Evolutionary conservation across 2,888 invertebrate genomes (phyloP), one percentile per base, ranked within the genome.

Genomic region (Caenorhabditis sp.): DNA sequence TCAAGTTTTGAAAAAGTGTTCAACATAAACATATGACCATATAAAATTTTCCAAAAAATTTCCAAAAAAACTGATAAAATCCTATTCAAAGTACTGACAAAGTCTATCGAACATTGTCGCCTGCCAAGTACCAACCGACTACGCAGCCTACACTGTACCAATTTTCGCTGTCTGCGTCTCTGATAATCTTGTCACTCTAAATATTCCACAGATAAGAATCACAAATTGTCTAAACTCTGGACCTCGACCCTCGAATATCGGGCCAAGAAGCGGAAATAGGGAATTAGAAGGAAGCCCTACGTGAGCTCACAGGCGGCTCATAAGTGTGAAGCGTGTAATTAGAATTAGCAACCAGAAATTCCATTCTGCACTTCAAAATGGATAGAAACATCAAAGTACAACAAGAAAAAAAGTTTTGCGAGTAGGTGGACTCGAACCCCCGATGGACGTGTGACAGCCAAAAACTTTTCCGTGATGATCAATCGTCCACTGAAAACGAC

Each of bases 221-320:
- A 5, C 2, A 40, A 40, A 60, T 20, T 4, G 9, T 40, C 40
- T 2, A 13, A 13, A 40, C 6, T 40, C 13, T 9, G 40, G 9
- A 40, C 6, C 2, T n/a, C n/a, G n/a, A n/a, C n/a, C n/a, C n/a
- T n/a, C n/a, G n/a, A n/a, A n/a, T n/a, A n/a, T n/a, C n/a, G n/a
- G n/a, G n/a, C n/a, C n/a, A n/a, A n/a, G n/a, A n/a, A n/a, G n/a
- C n/a, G n/a, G n/a, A n/a, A n/a, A n/a, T n/a, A n/a, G n/a, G n/a
- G n/a, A n/a, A n/a, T n/a, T n/a, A n/a, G n/a, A n/a, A n/a, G 28
- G 67, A 67, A 67, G 22, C 67, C 67, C 37, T 11, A 44, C n/a
- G n/a, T n/a, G n/a, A n/a, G n/a, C n/a, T n/a, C n/a, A n/a, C n/a
- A n/a, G n/a, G n/a, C n/a, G n/a, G n/a, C n/a, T n/a, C n/a, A n/a